Percentiles rank a stretch among this genome's conserved stretches.
Conservation (phyloP, 2,888 invertebrate species). For the Trachelus troglodyta region DNA sequence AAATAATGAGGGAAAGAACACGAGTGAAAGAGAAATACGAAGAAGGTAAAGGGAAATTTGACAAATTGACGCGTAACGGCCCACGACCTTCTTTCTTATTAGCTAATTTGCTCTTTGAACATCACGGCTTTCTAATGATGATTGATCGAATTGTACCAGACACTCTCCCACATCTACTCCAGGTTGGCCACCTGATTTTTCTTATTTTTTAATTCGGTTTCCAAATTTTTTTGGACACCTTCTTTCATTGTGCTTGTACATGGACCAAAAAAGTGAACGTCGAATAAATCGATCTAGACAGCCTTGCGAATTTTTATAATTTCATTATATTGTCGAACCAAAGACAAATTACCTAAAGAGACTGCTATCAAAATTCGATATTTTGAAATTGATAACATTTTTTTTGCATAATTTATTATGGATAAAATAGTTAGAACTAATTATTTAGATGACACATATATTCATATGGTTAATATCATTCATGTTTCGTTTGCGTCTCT, state of each 20-base stretch:
- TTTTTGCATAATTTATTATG: too few species aligned
- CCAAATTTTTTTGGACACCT: neutral
- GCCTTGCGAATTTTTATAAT: neutral
- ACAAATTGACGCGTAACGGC: slow-evolving; percentile 17
- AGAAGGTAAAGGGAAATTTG: neutral
- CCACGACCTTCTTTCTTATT: slow-evolving; percentile 13
- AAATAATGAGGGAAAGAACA: too few species aligned
- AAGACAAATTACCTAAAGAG: neutral
- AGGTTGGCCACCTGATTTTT: neutral
- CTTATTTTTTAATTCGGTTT: neutral
- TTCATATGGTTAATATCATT: too few species aligned
- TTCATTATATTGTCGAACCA: neutral
- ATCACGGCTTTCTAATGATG: slow-evolving; percentile 18
- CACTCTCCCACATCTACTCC: too few species aligned
- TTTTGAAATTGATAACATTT: too few species aligned
- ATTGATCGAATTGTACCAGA: slow-evolving; percentile 20
- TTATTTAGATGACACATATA: too few species aligned
- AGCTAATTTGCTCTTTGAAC: slow-evolving; percentile 17
- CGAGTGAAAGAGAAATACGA: too few species aligned
- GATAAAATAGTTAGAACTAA: too few species aligned
- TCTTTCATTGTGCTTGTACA: neutral
- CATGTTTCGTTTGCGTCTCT: too few species aligned
- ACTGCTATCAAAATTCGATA: too few species aligned
- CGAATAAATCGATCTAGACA: neutral
- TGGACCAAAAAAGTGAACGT: neutral